Evolutionary conservation across 2,888 invertebrate genomes (phyloP).

Genomic region (Trichopoda pennipes): DNA sequence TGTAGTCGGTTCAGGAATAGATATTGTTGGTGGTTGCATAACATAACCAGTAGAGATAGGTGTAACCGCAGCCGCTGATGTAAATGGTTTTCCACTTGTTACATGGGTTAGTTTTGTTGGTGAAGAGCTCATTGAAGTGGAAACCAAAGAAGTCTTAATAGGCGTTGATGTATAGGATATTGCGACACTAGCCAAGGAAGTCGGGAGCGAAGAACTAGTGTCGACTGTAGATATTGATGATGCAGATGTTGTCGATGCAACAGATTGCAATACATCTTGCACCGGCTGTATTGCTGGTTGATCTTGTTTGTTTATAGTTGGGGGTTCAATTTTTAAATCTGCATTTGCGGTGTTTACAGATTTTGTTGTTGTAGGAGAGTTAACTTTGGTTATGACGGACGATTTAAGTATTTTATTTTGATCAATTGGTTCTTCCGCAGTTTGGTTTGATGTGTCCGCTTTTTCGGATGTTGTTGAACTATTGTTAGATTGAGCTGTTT

Average conservation of each 20-base stretch:
- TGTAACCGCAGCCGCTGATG: conserved; percentile 63
- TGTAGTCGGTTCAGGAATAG: conserved; percentile 82
- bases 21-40: conserved; percentile 86
- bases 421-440: conserved; percentile 7
- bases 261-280: conserved; percentile 74
- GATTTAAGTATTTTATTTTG: conserved; percentile 48
- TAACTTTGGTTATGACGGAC: conserved; percentile 77
- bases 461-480: conserved; percentile 55
- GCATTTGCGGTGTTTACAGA: conserved; percentile 69
- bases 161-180: conserved; percentile 73
- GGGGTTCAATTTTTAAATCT: conserved; percentile 78
- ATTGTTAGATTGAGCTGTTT: conserved; percentile 69
- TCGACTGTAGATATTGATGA: conserved; percentile 47
- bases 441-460: conserved; percentile 8
- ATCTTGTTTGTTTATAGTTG: conserved; percentile 76
- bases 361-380: conserved; percentile 51
- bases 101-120: conserved; percentile 46
- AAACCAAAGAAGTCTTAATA: conserved; percentile 68
- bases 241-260: conserved; percentile 31
- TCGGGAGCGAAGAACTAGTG: background rate
- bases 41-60: conserved; percentile 79
- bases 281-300: conserved; percentile 78
- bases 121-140: conserved; percentile 41
- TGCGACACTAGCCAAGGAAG: conserved; percentile 54
- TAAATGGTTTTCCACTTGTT: conserved; percentile 75